Percentiles rank a stretch among this genome's conserved stretches.
phyloP scores from a whole-genome alignment of 2,113 vertebrate genomes.

The Silurus asotus region DNA sequence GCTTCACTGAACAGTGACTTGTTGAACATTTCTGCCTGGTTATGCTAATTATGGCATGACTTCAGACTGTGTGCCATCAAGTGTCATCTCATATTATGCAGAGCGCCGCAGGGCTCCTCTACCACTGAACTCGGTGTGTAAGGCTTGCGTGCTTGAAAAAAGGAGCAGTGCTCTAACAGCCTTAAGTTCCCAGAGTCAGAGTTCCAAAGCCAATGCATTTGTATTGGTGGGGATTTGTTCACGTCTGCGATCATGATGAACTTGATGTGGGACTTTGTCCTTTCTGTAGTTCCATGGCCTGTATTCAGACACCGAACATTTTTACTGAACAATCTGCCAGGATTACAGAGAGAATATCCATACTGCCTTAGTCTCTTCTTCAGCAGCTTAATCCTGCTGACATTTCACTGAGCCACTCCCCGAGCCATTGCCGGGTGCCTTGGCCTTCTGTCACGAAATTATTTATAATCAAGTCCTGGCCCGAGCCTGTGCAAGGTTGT shows the following conservation, averaged over 20 bases:
- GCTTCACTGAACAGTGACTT: conserved; percentile 53
- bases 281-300: background rate
- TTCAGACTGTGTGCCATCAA: conserved; percentile 45
- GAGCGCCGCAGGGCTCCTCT: conserved; percentile 34
- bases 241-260: conserved; percentile 55
- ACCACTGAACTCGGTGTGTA: conserved; percentile 31
- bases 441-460: conserved; percentile 35
- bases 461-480: conserved; percentile 47
- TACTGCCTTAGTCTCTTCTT: conserved; percentile 35
- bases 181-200: background rate
- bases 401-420: conserved; percentile 55
- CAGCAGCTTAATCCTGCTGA: conserved; percentile 61
- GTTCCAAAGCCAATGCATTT: conserved; percentile 61
- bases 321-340: conserved; percentile 36
- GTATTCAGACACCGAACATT: conserved; percentile 35
- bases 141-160: conserved; percentile 44
- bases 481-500: conserved; percentile 13
- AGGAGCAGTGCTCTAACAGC: conserved; percentile 10
- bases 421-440: conserved; percentile 3
- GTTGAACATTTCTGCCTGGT: conserved; percentile 49
- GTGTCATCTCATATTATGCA: conserved; percentile 47
- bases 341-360: conserved; percentile 54
- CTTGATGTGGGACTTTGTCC: conserved; percentile 22
- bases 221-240: conserved; percentile 62
- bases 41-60: conserved; percentile 54